phyloP scores from a whole-genome alignment of 2,113 vertebrate genomes.

The Dinomys branickii region DNA sequence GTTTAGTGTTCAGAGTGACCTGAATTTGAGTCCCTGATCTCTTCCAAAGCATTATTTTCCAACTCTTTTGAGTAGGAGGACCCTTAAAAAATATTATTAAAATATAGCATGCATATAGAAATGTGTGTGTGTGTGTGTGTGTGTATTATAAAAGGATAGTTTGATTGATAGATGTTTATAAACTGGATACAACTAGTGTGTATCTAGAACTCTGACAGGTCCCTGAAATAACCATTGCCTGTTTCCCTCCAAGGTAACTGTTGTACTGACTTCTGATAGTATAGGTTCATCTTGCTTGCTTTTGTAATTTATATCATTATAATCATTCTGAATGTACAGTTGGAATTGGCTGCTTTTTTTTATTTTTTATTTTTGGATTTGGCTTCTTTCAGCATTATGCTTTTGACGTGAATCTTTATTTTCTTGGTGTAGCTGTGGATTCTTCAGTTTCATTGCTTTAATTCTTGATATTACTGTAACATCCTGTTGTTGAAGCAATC shows the following conservation, averaged over 20 bases:
- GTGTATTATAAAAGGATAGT: background rate
- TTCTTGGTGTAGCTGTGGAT: background rate
- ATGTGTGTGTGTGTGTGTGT: too few relatives aligned
- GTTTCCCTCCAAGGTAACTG: background rate
- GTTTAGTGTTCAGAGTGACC: background rate
- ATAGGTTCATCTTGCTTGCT: background rate
- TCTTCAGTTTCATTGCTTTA: background rate
- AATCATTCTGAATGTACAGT: background rate
- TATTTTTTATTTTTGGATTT: too few relatives aligned
- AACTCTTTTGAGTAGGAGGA: background rate
- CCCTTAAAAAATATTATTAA: background rate
- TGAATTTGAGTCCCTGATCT: background rate
- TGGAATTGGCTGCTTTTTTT: background rate
- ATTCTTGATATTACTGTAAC: background rate
- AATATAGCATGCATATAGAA: too few relatives aligned
- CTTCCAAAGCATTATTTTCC: slow-evolving; percentile 3
- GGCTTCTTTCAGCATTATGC: background rate
- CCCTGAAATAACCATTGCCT: background rate
- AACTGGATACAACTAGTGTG: background rate
- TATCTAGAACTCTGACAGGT: background rate
- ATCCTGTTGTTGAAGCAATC: background rate
- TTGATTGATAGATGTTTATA: background rate
- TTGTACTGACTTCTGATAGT: background rate
- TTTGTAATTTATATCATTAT: too few relatives aligned
- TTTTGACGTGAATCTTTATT: background rate